Evolutionary conservation across 2,113 vertebrate genomes (phyloP).

Genomic region (Microtus ochrogaster): DNA sequence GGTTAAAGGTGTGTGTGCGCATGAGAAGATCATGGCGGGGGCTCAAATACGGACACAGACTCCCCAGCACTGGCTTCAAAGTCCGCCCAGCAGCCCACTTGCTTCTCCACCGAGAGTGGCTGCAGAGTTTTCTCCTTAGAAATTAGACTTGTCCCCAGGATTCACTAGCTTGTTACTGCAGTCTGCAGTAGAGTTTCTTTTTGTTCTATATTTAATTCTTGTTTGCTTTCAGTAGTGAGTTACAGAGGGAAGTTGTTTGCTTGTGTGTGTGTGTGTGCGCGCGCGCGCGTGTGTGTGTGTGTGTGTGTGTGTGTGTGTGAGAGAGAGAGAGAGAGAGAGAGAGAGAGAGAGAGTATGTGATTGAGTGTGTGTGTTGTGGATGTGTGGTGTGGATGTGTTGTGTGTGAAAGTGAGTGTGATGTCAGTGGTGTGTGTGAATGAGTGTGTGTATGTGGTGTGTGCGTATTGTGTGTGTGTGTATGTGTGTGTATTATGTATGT

Average conservation of each 20-base stretch:
- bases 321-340: too few relatives aligned
- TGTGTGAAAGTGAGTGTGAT: neutral
- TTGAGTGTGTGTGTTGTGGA: neutral
- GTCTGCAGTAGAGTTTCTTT: neutral
- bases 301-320: neutral
- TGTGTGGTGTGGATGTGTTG: neutral
- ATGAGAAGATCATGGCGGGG: neutral
- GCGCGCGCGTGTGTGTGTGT: neutral
- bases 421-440: neutral
- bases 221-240: conserved; percentile 21
- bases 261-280: neutral
- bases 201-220: neutral
- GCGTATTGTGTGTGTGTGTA: too few relatives aligned
- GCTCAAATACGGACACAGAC: neutral
- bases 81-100: neutral
- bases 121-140: neutral
- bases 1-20: neutral
- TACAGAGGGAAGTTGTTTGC: neutral
- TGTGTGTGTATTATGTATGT: neutral
- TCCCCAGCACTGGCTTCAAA: neutral
- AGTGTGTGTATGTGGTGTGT: too few relatives aligned
- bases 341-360: neutral
- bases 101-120: neutral
- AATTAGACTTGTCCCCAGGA: conserved; percentile 4
- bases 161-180: neutral